Evolutionary conservation across 2,888 invertebrate species (phyloP), one percentile per base, ranked within the genome.

Genomic region (Acanthopleura granulata): DNA sequence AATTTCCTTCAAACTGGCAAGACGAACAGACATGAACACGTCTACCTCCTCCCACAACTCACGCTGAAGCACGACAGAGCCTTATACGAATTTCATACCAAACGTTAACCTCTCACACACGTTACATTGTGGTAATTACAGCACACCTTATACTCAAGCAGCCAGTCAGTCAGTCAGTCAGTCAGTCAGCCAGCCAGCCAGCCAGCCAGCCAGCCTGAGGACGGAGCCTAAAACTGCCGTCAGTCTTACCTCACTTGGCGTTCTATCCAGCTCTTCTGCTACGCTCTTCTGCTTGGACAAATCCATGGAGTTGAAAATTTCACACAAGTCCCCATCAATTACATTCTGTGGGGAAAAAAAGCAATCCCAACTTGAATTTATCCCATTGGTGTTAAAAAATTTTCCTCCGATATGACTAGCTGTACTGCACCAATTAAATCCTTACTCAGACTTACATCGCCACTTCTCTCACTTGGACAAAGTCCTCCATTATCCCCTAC

Each of bases 241-340:
- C 9, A 40, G 40, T 22, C 76, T 76, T 75, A 92, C 98, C 92
- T 99, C 99, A 75, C 96, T 97, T 0, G 98, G 95, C 0, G 96
- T 97, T 86, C 97, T 93, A 89, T 98, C 99, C 86, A 99, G 93
- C 91, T 99, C 98, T 69, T 95, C 94, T 0, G 98, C 95, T 77
- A 99, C 98, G 80, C 95, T 95, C 87, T 97, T 97, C 90, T 99
- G 99, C 91, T 98, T 99, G 0, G 93, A 92, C 0, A 95, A 94
- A 84, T 99, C 99, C 87, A 99, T 93, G 0, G 98, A 97, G 90
- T 97, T 97, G 92, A 96, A 99, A 92, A 99, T 98, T 91, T 99
- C 99, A 91, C 99, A 99, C 72, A 99, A 92, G 91, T 99, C 99
- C 3, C 99, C 99, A 90, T 99, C 99, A 82, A 99, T 95, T 0